Conservation (phyloP, 2,797 vertebrate species). For the Chaetophractus vellerosus region DNA sequence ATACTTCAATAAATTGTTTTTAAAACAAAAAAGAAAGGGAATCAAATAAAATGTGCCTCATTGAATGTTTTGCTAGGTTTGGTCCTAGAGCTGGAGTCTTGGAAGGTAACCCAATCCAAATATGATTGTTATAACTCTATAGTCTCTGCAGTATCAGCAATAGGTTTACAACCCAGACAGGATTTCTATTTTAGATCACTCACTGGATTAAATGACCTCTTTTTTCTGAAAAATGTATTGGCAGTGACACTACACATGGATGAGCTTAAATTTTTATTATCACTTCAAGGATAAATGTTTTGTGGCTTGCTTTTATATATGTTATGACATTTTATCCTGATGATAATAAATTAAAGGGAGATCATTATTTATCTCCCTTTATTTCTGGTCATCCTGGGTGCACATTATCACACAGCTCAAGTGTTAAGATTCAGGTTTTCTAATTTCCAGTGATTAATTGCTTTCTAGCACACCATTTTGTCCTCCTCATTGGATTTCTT, state of each 20-base stretch:
- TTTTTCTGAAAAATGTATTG: background rate
- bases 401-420: background rate
- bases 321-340: background rate
- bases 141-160: background rate
- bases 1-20: too few relatives aligned
- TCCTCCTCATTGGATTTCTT: background rate
- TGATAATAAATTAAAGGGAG: background rate
- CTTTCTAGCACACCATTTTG: background rate
- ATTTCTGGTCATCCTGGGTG: background rate
- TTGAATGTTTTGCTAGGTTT: background rate
- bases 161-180: background rate
- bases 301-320: background rate
- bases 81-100: background rate
- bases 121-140: background rate
- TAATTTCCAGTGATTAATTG: background rate
- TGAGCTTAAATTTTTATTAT: background rate
- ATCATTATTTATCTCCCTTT: background rate
- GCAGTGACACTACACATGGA: background rate
- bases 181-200: background rate
- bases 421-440: background rate
- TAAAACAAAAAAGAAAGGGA: too few relatives aligned
- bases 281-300: background rate
- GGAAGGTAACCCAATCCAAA: background rate
- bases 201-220: background rate
- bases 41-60: background rate